Base-by-base conservation (phyloP, 2,113 vertebrate genomes). In the Oryzias celebensis region DNA sequence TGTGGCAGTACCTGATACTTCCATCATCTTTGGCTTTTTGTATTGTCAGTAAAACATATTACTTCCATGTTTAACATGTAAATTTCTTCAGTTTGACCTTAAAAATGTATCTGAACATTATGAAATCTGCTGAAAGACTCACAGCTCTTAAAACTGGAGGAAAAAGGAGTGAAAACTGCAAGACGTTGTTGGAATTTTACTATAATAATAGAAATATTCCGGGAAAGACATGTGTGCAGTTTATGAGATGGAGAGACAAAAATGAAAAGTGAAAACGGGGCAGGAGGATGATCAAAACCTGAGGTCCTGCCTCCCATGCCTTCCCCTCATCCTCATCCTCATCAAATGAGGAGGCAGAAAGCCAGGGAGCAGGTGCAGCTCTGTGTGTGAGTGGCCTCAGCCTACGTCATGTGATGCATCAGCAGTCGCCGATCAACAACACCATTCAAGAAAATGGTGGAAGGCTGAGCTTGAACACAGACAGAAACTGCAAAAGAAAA, bases 401-500 rank as follows among this genome's bases (percentile, higher is more conserved):
- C 2, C 68, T 72, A 72, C 82, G 82, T 91, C 87, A 89, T 69
- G 70, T 91, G 90, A 78, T 22, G 80, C 85, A 77, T 63, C 63
- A 75, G 73, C 78, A 85, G 75, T 47, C 52, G 22, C 75, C 1
- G 68, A 86, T 81, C 86, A 89, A 91, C 88, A 93, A 90, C 88
- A 91, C 84, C 88, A 86, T 78, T 75, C 74, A 84, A 85, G 78
- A 90, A 91, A 86, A 93, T 91, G 89, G 91, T 86, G 88, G 89
- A 84, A 87, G 83, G 75, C 76, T 86, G 81, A 74, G 73, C 45
- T 63, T 82, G 73, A 67, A 62, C 51, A 75, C 77, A 82, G 75
- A 62, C 68, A 80, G 41, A 66, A 52, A 64, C 68, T 23, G 14
- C 62, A 26, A 61, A 20, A 0, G 72, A 57, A 59, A 73, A 82